These are phyloP conservation scores for Agonopterix alstromeriana DNA, from an alignment of 2,888 invertebrate genomes.

Conservation along the genomic window DNA sequence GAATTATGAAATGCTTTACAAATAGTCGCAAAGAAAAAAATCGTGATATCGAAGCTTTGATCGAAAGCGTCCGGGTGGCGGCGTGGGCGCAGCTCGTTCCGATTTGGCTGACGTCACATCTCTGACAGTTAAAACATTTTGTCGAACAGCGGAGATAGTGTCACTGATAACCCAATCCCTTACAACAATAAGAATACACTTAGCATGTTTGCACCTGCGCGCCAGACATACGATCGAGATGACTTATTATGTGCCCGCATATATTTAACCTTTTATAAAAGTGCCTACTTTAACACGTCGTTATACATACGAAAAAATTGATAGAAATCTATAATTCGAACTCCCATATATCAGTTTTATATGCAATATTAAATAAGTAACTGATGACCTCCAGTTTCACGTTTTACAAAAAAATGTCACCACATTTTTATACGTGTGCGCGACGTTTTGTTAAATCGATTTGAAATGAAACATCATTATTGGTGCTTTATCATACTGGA, in stretches of 20 bases:
- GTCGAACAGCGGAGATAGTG: conserved; percentile 73
- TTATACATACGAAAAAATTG: conserved; percentile 1
- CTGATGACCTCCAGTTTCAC: conserved; percentile 17
- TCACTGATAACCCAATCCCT: conserved; percentile 75
- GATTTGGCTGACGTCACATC: conserved; percentile 72
- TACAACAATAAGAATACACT: conserved; percentile 75
- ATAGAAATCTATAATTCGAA: conserved; percentile 8
- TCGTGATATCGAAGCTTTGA: conserved; percentile 46
- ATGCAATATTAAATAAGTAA: conserved; percentile 9
- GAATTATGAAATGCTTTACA: no score
- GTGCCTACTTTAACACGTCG: conserved; percentile 23
- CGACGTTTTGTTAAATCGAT: conserved; percentile 57
- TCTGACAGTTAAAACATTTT: conserved; percentile 74
- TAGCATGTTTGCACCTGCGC: conserved; percentile 76
- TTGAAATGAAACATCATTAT: conserved; percentile 73
- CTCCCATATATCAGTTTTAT: conserved; percentile 4
- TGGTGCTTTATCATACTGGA: conserved; percentile 69
- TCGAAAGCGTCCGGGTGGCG: conserved; percentile 30
- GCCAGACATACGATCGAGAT: conserved; percentile 49
- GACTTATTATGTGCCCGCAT: conserved; percentile 40
- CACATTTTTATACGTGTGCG: conserved; percentile 36
- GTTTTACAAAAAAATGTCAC: conserved; percentile 46
- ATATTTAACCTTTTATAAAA: conserved; percentile 20
- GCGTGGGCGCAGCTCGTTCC: conserved; percentile 41
- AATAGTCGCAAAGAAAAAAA: conserved; percentile 6